Evolutionary conservation across 1,140 invertebrate species (phyloP).

Genomic region (Pachypeltis micranthus): DNA sequence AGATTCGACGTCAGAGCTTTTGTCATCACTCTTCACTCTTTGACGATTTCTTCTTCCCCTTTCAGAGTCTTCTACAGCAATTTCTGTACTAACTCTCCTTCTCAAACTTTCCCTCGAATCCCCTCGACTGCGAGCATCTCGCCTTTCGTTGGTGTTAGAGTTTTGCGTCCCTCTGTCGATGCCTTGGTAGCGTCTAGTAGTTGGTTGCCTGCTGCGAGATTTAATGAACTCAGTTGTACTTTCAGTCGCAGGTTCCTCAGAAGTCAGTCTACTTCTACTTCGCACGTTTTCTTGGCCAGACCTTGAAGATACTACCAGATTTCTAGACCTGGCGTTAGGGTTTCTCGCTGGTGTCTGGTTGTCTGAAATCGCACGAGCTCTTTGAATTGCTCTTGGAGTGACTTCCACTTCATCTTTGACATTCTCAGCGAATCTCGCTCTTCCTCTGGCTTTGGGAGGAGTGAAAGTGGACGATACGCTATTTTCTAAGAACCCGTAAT

Average conservation of each 20-base stretch:
- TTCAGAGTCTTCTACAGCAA: background rate
- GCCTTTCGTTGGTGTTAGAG: background rate
- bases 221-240: background rate
- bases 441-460: background rate
- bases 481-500: slow-evolving; percentile 1
- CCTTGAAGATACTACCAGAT: background rate
- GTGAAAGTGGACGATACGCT: background rate
- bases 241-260: background rate
- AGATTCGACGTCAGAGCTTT: background rate
- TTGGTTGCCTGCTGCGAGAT: background rate
- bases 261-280: background rate
- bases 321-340: background rate
- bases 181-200: background rate
- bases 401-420: background rate
- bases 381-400: background rate
- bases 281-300: background rate
- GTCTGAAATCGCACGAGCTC: background rate
- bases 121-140: background rate
- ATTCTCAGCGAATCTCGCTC: background rate
- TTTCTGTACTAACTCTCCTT: background rate
- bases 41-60: background rate
- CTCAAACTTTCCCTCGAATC: background rate
- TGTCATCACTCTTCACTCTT: background rate
- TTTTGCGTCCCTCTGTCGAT: background rate
- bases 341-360: too few relatives aligned